Percentiles rank a stretch among this genome's conserved stretches.
Evolutionary conservation across 2,888 invertebrate species (phyloP).

Genomic region (Chesias legatella): DNA sequence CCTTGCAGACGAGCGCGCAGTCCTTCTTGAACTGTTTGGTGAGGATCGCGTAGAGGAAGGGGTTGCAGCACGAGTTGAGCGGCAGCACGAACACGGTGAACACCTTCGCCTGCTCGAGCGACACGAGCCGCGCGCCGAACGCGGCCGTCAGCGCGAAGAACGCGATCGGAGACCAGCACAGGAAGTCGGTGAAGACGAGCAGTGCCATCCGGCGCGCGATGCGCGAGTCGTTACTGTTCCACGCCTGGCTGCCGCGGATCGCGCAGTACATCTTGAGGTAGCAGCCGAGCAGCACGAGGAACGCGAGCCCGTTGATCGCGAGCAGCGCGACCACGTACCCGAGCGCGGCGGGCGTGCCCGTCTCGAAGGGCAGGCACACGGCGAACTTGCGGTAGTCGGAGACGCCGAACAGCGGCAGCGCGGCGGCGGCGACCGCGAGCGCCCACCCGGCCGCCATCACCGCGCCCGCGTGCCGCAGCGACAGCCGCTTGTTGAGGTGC

Average conservation of each 20-base stretch:
- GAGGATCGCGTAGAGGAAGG: constrained; percentile 97
- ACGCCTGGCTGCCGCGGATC: constrained; percentile 97
- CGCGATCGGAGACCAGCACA: constrained; percentile 99
- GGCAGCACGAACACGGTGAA: constrained; percentile 98
- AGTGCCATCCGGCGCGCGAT: constrained; percentile 98
- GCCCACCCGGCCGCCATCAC: constrained; percentile 97
- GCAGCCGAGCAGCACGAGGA: constrained; percentile 96
- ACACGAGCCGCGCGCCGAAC: constrained; percentile 93
- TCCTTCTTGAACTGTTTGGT: constrained; percentile 99
- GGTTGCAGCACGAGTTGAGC: constrained; percentile 98
- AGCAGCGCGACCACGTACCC: constrained; percentile 95
- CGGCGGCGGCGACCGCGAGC: constrained; percentile 92
- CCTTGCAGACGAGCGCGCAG: constrained; percentile 96
- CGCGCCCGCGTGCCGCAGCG: constrained; percentile 92
- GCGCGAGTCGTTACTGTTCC: constrained; percentile 98
- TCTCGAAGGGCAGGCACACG: constrained; percentile 97
- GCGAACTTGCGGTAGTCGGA: constrained; percentile 98
- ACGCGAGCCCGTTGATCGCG: constrained; percentile 95
- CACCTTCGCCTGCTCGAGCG: constrained; percentile 96
- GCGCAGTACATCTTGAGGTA: constrained; percentile 99
- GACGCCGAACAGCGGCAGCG: constrained; percentile 93
- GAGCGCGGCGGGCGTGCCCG: constrained; percentile 87
- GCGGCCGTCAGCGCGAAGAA: constrained; percentile 97
- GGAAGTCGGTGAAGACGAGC: constrained; percentile 97
- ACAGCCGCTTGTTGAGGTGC: constrained; percentile 96